A percentile compares a stretch with the other conserved stretches of the same genome.
Conservation (phyloP, 2,797 vertebrate species). For the Leptatherina wallacei region DNA sequence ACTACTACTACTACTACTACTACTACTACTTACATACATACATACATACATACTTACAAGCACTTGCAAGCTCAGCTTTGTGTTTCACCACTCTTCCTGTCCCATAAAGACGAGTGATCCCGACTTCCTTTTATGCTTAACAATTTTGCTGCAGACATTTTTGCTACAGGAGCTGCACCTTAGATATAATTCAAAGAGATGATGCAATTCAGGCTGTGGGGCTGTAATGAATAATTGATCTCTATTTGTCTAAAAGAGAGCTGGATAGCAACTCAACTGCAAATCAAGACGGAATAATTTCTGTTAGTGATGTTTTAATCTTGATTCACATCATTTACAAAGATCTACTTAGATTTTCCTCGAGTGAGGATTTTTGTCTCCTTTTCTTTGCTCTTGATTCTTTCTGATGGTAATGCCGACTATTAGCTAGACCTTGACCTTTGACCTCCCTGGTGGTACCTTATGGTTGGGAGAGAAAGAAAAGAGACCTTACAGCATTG, state of each 20-base stretch:
- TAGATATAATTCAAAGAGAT: slow-evolving; percentile 27
- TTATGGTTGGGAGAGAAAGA: not conserved
- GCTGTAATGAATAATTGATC: slow-evolving; percentile 48
- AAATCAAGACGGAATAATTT: not conserved
- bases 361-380: slow-evolving; percentile 16
- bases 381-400: not conserved
- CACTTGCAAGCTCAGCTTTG: not conserved
- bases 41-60: no score
- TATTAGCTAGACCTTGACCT: slow-evolving; percentile 36
- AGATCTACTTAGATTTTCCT: not conserved
- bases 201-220: slow-evolving; percentile 46
- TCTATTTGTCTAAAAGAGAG: slow-evolving; percentile 1
- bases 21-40: no score
- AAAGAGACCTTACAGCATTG: slow-evolving; percentile 26
- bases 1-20: slow-evolving; percentile 23
- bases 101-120: slow-evolving; percentile 13
- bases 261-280: not conserved
- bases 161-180: slow-evolving; percentile 16
- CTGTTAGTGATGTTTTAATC: not conserved
- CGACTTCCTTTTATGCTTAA: slow-evolving; percentile 13
- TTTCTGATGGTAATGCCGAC: slow-evolving; percentile 11
- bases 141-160: slow-evolving; percentile 16
- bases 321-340: not conserved
- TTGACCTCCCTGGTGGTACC: slow-evolving; percentile 21
- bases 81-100: not conserved